A percentile compares a stretch with the other conserved stretches of the same genome.
phyloP scores from a whole-genome alignment of 2,888 invertebrate species.

The Tachystola acroxantha region DNA sequence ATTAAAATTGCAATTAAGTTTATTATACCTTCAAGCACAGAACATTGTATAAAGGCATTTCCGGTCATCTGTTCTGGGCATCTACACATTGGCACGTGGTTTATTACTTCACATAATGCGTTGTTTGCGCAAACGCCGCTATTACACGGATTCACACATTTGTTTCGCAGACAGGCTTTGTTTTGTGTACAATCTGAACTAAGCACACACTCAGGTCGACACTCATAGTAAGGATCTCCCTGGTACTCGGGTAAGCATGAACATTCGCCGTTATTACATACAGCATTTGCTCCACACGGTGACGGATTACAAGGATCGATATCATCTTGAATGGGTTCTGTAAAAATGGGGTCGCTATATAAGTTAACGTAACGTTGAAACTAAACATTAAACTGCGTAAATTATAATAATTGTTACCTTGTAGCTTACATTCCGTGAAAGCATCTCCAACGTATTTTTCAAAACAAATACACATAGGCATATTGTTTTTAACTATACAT shows the following conservation, averaged over 20 bases:
- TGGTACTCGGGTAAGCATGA: constrained; percentile 80
- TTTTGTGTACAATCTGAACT: constrained; percentile 82
- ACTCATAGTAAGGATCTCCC: constrained; percentile 83
- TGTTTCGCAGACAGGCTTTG: constrained; percentile 82
- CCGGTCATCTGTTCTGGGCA: constrained; percentile 83
- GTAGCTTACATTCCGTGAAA: constrained; percentile 78
- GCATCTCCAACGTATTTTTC: constrained; percentile 86
- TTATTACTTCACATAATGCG: constrained; percentile 84
- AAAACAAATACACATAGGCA: constrained; percentile 85
- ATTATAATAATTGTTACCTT: constrained; percentile 64
- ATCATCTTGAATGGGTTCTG: constrained; percentile 44
- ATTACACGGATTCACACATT: constrained; percentile 85
- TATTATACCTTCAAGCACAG: constrained; percentile 49
- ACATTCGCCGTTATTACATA: constrained; percentile 78
- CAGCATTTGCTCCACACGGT: constrained; percentile 82
- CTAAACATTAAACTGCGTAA: too few relatives aligned
- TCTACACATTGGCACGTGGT: constrained; percentile 85
- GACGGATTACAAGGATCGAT: constrained; percentile 80
- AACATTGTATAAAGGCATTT: constrained; percentile 82
- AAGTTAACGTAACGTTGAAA: too few relatives aligned
- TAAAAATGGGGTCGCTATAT: too few relatives aligned
- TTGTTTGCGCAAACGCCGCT: constrained; percentile 82
- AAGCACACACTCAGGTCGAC: constrained; percentile 83
- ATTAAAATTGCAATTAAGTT: background rate
- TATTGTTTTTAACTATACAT: constrained; percentile 83